Evolutionary conservation across 2,888 invertebrate genomes (phyloP), one percentile per base, ranked within the genome.

Genomic region (Flexamia atlantica): DNA sequence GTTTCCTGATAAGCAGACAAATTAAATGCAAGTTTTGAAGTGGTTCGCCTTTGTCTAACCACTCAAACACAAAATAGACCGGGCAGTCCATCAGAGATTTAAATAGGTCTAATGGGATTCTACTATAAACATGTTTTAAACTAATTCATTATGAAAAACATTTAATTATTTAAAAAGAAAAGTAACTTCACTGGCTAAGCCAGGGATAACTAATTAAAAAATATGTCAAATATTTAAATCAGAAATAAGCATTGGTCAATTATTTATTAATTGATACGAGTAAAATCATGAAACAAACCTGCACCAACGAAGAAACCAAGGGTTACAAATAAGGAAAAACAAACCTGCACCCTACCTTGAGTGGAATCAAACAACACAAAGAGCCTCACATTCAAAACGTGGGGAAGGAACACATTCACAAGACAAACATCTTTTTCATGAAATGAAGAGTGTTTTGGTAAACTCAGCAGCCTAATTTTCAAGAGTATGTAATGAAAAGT

Each of bases 281-380:
- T 57, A 57, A 57, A 23, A n/a, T 36, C 36, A 23, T 57, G 23
- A 23, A n/a, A 57, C 57, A 57, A 57, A 57, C 57, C 57, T 23
- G 57, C 57, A 57, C 23, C 20, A 57, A 57, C 57, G 46, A 46
- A 57, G 57, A 57, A 23, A 57, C 9, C 23, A 23, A 57, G 5
- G 57, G 9, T 7, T 57, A 57, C 23, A 57, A 7, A 57, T 23
- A 57, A 20, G 23, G 46, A 9, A 36, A 36, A 36, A 20, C 57
- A 57, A 57, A 57, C 57, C 57, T 57, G 20, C 23, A 57, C 23
- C 57, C 57, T 57, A 57, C 57, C 57, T 57, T 57, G 20, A 23
- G 23, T 23, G 12, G 46, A 46, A 12, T 12, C 46, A 57, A n/a
- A 57, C 23, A n/a, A 12, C 57, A 57, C 12, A 57, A 7, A 57